phyloP scores from a whole-genome alignment of 2,888 invertebrate genomes.

The Chironomus riparius region DNA sequence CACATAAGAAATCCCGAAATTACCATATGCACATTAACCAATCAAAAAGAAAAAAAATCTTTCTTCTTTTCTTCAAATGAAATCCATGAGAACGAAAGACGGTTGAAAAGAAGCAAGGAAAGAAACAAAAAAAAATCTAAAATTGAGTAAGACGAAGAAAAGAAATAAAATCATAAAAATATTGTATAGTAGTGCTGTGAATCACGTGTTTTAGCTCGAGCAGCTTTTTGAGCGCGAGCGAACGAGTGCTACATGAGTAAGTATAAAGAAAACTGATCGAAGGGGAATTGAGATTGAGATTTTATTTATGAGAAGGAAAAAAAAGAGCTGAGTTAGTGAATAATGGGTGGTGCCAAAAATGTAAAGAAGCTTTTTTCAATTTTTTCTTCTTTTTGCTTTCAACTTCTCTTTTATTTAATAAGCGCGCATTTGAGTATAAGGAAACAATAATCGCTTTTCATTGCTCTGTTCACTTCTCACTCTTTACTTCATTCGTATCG shows the following conservation, averaged over 20 bases:
- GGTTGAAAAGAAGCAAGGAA: constrained; percentile 13
- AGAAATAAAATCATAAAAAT: neutral
- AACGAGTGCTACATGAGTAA: constrained; percentile 10
- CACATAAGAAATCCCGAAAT: constrained; percentile 5
- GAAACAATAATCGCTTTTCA: constrained; percentile 13
- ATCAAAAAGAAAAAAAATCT: constrained; percentile 20
- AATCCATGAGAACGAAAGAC: constrained; percentile 20
- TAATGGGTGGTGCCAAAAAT: constrained; percentile 19
- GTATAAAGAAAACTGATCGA: neutral
- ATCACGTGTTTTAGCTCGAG: constrained; percentile 24
- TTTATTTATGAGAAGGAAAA: neutral
- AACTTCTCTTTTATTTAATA: constrained; percentile 5
- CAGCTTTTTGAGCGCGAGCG: constrained; percentile 18
- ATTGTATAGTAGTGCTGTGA: constrained; percentile 9
- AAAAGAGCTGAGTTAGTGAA: neutral
- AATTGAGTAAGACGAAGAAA: neutral
- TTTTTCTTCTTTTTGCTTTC: neutral
- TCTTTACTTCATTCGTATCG: neutral
- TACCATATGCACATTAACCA: constrained; percentile 13
- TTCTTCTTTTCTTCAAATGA: constrained; percentile 2
- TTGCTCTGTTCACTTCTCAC: neutral
- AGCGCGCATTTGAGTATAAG: constrained; percentile 13
- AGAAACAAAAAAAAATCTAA: neutral
- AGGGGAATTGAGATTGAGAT: constrained; percentile 4
- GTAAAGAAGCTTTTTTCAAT: constrained; percentile 18